Evolutionary conservation across 2,888 invertebrate genomes (phyloP), one percentile per base, ranked within the genome.

Genomic region (Drosophila pseudotakahashii): DNA sequence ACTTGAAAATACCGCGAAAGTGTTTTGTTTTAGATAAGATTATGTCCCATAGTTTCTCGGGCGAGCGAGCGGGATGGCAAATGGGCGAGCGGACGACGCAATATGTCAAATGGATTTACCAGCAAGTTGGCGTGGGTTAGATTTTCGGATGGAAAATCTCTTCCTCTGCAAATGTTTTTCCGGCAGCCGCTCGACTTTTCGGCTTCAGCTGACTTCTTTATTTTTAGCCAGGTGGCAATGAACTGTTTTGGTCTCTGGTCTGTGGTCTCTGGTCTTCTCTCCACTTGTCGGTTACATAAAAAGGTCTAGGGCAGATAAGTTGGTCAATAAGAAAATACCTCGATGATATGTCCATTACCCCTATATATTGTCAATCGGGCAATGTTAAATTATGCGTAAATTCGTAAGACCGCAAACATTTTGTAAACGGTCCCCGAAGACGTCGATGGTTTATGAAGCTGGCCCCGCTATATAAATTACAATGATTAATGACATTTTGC

Each of bases 401-500:
- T 60, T 60, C 32, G 39, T 19, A 36, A 73, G 66, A 59, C 39
- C 16, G 30, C 34, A 68, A 58, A 39, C 37, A 52, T 60, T 60
- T 74, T 58, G 55, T 54, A 58, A 68, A 44, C 44, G 68, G 68
- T 60, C 47, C 36, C 73, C 32, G 53, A 67, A 66, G 73, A 42
- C 52, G 48, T 50, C 54, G 71, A 64, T 51, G 51, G 82, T 82
- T 82, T 82, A 88, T 88, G 85, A 76, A 81, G 63, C 67, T 73
- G 36, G 54, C 52, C 58, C 69, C 70, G 60, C 80, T 72, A 87
- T 87, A 85, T 89, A 89, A 89, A 84, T 86, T 81, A 89, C 70
- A 75, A 80, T 86, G 85, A 86, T 89, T 87, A 87, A 86, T 86
- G 85, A 69, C 69, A 77, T 81, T 86, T 84, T 87, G 85, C 85